Base-by-base conservation (phyloP, 1,140 invertebrate genomes). In the Helicoverpa armigera region DNA sequence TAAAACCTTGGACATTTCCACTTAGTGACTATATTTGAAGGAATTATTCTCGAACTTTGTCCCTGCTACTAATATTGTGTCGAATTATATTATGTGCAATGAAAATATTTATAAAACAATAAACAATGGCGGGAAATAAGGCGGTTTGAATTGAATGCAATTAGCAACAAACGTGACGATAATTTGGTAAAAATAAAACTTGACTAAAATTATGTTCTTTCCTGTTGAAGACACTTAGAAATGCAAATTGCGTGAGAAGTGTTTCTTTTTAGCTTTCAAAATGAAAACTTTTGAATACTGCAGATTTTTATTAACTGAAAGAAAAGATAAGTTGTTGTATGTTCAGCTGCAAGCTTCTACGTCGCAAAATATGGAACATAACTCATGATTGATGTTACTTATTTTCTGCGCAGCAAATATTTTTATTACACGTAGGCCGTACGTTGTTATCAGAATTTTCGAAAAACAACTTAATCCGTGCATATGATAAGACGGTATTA, bases 401-500 rank as follows among this genome's bases (percentile, higher is more conserved):
- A 58, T 65, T 35, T 48, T 43, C 31, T 67, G 10, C n/a, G 14
- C n/a, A 16, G 14, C 16, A 43, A 43, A 7, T 9, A 43, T 43
- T 43, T 43, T 43, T 43, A 43, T 43, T 43, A 43, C 35, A 43
- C 35, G 9, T 9, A 43, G 35, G 5, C 5, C 35, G 35, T 43
- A 43, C 4, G 35, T 5, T 43, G 35, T 9, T 43, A 58, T 48
- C 63, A 67, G 16, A 11, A 50, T 13, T 61, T 61, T 61, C 12
- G 23, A 61, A 61, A 61, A 61, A 69, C 65, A 50, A 12, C 10
- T 69, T 69, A 69, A 65, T 65, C 61, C 35, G 18, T 69, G 65
- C 10, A 23, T 13, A 4, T 23, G 43, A 69, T 50, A 69, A 3
- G 31, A 14, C 3, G 56, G 56, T 58, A 58, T 61, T 61, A 61